phyloP scores from a whole-genome alignment of 2,888 invertebrate genomes.

The Pristionchus arcanus region DNA sequence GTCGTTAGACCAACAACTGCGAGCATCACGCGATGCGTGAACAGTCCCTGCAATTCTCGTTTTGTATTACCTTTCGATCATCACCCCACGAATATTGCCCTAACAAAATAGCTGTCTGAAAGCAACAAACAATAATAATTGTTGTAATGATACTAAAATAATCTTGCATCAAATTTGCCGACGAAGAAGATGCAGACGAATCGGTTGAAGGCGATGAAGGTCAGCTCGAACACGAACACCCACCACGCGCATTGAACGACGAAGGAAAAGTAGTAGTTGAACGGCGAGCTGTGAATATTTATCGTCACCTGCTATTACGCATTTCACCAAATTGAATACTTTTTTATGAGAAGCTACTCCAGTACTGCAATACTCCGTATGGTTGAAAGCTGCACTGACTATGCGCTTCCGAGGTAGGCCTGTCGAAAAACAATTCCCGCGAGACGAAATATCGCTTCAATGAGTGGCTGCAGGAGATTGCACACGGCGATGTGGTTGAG shows the following conservation, averaged over 20 bases:
- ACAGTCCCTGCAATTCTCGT: neutral
- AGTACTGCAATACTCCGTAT: no score
- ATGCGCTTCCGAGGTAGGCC: neutral
- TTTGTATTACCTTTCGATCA: neutral
- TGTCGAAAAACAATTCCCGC: neutral
- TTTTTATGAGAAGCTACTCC: no score
- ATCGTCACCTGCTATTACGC: no score
- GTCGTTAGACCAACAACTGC: neutral
- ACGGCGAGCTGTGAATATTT: neutral
- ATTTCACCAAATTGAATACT: no score
- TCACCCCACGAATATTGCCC: neutral
- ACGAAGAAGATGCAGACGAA: slow-evolving; percentile 16
- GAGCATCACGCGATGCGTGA: neutral
- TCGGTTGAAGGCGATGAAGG: neutral
- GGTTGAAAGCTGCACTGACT: no score
- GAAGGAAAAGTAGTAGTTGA: neutral
- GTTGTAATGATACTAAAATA: neutral
- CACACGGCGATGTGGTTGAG: neutral
- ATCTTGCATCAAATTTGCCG: neutral
- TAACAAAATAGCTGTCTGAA: neutral
- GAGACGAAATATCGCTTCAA: neutral
- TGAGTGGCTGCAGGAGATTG: neutral
- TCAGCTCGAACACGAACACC: neutral
- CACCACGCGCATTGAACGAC: neutral
- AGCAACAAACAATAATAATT: no score